phyloP scores from a whole-genome alignment of 2,113 vertebrate species.

The Xyrauchen texanus region DNA sequence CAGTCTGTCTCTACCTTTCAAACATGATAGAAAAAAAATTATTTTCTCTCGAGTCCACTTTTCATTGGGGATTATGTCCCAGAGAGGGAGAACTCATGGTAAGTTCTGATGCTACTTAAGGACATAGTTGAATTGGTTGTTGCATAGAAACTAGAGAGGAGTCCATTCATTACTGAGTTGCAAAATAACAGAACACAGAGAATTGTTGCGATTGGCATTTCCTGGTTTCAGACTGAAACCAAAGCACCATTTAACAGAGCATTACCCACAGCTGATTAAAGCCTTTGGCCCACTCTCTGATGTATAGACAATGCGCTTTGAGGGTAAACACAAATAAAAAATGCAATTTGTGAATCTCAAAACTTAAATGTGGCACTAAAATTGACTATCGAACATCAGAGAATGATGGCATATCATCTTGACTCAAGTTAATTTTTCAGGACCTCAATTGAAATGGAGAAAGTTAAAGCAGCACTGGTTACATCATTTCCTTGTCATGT shows the following conservation, averaged over 20 bases:
- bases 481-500: slow-evolving; percentile 1
- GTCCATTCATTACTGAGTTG: no score
- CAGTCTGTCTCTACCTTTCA: no score
- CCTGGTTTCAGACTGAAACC: neutral
- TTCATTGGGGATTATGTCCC: no score
- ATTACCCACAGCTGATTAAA: slow-evolving; percentile 11
- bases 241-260: neutral
- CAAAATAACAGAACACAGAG: neutral
- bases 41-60: no score
- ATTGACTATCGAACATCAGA: slow-evolving; percentile 7
- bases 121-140: no score
- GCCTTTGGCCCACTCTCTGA: neutral
- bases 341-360: neutral
- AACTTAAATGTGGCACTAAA: slow-evolving; percentile 6
- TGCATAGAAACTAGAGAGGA: no score
- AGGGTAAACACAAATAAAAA: neutral
- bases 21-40: no score
- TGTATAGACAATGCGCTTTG: slow-evolving; percentile 2
- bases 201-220: slow-evolving; percentile 5
- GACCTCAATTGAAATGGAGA: neutral
- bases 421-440: neutral
- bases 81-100: no score
- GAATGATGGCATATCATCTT: slow-evolving; percentile 10
- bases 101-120: no score
- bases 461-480: neutral